Evolutionary conservation across 1,140 invertebrate genomes (phyloP), one percentile per base, ranked within the genome.

Genomic region (Diachasma alloeum): DNA sequence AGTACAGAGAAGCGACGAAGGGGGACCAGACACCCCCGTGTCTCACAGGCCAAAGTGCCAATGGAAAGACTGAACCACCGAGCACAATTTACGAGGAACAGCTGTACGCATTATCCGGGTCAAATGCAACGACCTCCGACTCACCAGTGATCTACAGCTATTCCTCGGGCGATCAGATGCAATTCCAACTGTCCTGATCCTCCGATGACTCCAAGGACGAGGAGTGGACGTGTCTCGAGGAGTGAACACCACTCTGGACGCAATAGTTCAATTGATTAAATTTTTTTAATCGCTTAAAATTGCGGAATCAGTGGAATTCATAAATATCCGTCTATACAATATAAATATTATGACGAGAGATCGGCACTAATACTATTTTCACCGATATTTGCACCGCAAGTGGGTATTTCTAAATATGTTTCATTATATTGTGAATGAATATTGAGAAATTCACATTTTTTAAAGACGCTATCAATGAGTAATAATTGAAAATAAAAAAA

Each of bases 1-100:
- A 99, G 90, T 99, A 99, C 86, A 92, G 98, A 90, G 97, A 99
- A 88, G 94, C 92, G 75, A 90, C 87, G 0, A 90, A 90, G 80
- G 89, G 88, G 10, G 89, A 90, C 31, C 48, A n/a, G 17, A 90
- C 88, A 81, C 86, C 88, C 10, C 74, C 83, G 0, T 79, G 63
- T n/a, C 59, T 75, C 26, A 75, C 75, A 24, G 26, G 82, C 0
- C 26, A 82, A 5, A 56, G 82, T 1, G 84, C 80, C 46, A 89
- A 89, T 71, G 87, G 87, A 10, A 89, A 89, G 78, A 81, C 78
- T 36, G 87, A 90, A 42, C 68, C 79, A 26, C 83, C 69, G 75
- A 81, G 66, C 37, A 73, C 82, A 4, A 86, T 89, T 42, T 90
- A 89, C 31, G 89, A 90, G 36, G 89, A 90, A 66, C 88, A 89